Conservation (phyloP, 2,888 invertebrate genomes). For the Adela reaumurella region DNA sequence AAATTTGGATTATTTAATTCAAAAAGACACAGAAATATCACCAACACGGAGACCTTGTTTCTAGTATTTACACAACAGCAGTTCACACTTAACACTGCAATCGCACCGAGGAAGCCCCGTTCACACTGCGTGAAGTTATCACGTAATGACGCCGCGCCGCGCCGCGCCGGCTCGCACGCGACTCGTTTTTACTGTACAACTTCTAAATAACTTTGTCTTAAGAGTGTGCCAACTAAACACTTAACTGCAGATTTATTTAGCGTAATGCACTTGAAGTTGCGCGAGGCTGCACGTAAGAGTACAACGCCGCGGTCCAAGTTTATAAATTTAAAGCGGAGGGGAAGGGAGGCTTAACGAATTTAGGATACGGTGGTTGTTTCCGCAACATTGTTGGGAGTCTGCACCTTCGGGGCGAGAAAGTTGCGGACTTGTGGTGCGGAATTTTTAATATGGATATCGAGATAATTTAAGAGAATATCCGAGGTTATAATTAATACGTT, state of each 20-base stretch:
- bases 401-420: neutral
- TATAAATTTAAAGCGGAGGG: neutral
- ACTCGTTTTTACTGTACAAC: neutral
- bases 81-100: too few relatives aligned
- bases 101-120: too few relatives aligned
- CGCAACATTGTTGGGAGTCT: neutral
- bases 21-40: too few relatives aligned
- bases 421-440: neutral
- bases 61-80: too few relatives aligned
- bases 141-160: neutral
- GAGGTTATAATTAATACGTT: too few relatives aligned
- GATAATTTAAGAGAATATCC: too few relatives aligned
- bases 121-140: too few relatives aligned
- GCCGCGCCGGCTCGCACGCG: too few relatives aligned
- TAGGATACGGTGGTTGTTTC: neutral
- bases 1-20: too few relatives aligned
- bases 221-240: slow-evolving; percentile 50
- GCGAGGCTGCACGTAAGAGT: slow-evolving; percentile 5
- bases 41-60: too few relatives aligned
- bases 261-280: slow-evolving; percentile 45
- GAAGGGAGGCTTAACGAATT: neutral
- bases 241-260: slow-evolving; percentile 48
- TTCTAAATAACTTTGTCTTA: slow-evolving; percentile 20
- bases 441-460: neutral
- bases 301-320: neutral